Evolutionary conservation across 2,888 invertebrate species (phyloP), one percentile per base, ranked within the genome.

Genomic region (Drosophila niveifrons): DNA sequence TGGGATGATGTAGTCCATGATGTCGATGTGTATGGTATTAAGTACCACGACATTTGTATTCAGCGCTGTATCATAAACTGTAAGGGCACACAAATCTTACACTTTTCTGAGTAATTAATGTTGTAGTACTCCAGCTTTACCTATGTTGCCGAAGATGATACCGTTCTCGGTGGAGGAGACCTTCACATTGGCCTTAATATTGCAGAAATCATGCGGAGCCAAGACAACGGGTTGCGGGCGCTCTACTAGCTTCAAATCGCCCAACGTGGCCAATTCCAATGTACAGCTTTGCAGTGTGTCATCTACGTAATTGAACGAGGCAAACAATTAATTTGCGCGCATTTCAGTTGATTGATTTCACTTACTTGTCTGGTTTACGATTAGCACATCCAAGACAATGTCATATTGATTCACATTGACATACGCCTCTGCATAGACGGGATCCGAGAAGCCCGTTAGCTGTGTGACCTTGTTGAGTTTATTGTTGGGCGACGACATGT

Each of bases 91-190:
- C 2, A 2, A 15, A 4, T 6, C 6, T 23, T 23, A 23, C 23
- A 23, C 3, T 6, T 23, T 4, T 4, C 3, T 6, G 1, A 6
- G 0, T 6, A 23, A 1, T 23, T 23, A 23, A 1, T 23, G 6
- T 3, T 3, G 23, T 6, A 23, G 6, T 23, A 23, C 3, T 23
- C 3, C 23, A 23, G 23, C 23, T 6, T 23, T 23, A 96, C 97
- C 98, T 82, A 99, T 99, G 91, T 99, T 99, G 67, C 99, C 99
- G 93, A 99, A 99, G 85, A 99, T 99, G 82, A 99, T 98, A 66
- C 99, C 99, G 93, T 99, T 99, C 93, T 99, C 99, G 0, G 99
- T 99, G 11, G 99, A 99, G 0, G 99, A 98, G n/a, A 98, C 98
- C 93, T 99, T 99, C 44, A 99, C 98, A 91, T 98, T 98, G 7